Evolutionary conservation across 2,113 vertebrate genomes (phyloP).

Genomic region (Ceuthmochares aereus): DNA sequence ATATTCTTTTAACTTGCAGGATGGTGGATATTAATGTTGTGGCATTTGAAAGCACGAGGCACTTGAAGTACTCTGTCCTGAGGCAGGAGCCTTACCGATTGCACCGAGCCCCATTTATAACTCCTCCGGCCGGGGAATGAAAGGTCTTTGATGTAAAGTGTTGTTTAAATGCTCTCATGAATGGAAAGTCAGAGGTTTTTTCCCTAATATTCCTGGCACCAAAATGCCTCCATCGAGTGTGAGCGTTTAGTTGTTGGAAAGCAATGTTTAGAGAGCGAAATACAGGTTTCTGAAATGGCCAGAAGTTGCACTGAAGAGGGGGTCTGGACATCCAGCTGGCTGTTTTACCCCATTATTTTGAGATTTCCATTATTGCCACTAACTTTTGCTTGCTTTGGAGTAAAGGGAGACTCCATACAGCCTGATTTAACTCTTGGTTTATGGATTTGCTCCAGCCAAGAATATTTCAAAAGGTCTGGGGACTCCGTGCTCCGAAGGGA

Average conservation of each 20-base stretch:
- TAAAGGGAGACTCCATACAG: neutral
- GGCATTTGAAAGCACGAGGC: neutral
- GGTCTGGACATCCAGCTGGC: neutral
- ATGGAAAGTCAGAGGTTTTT: neutral
- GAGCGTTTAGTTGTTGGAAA: neutral
- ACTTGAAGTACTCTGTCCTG: neutral
- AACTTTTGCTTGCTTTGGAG: neutral
- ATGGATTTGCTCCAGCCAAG: neutral
- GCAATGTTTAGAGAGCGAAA: neutral
- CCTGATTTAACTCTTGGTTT: neutral
- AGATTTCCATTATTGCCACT: neutral
- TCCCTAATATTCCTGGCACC: neutral
- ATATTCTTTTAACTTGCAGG: constrained; percentile 43
- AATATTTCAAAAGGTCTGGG: neutral
- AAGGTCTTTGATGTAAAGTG: constrained; percentile 25
- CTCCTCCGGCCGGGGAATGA: neutral
- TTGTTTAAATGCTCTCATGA: constrained; percentile 25
- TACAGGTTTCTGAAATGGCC: neutral
- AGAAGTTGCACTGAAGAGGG: neutral
- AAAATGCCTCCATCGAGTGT: neutral
- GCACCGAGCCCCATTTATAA: constrained; percentile 55
- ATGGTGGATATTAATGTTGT: constrained; percentile 51
- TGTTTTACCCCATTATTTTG: neutral
- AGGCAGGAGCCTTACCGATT: neutral
- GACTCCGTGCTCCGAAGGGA: neutral